Evolutionary conservation across 2,888 invertebrate genomes (phyloP), one percentile per base, ranked within the genome.

Genomic region (Parascotia fuliginaria): DNA sequence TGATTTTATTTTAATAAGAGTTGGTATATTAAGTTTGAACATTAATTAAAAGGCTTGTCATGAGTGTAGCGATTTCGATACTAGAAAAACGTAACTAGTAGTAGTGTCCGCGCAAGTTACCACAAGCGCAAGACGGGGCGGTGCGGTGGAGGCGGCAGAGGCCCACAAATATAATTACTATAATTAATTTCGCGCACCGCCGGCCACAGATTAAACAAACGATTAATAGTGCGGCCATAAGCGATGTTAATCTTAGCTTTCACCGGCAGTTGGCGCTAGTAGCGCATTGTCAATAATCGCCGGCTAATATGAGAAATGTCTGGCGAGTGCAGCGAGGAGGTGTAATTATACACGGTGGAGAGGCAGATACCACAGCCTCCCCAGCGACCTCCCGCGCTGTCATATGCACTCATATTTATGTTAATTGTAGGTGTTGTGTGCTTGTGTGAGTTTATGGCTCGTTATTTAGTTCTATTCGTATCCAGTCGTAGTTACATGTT

Each of bases 191-290:
- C 72, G 70, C 83, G 86, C 77, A 66, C 77, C 79, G 80, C 75
- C 82, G 81, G 70, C 62, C 70, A 61, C 79, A 73, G 81, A 81
- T 83, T 81, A 84, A 81, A 85, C 75, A 77, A 79, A 77, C 84
- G 76, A 89, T 86, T 87, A 87, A 86, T 82, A 72, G 83, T 66
- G 63, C 56, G 62, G 72, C 81, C 77, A 82, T 83, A 83, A 81
- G 79, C 81, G 83, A 87, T 85, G 85, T 83, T 87, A 87, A 88
- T 89, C 80, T 79, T 65, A 80, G 83, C 84, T 75, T 86, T 89
- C 89, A 86, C 79, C 46, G 65, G 81, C 90, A 89, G 89, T 87
- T 87, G 84, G 72, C 65, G 76, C 65, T 44, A 48, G 64, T 64
- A 61, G 73, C 76, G 70, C 75, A 77, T 79, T 83, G 79, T 79